Evolutionary conservation across 2,113 vertebrate species (phyloP).

Genomic region (Apus apus): DNA sequence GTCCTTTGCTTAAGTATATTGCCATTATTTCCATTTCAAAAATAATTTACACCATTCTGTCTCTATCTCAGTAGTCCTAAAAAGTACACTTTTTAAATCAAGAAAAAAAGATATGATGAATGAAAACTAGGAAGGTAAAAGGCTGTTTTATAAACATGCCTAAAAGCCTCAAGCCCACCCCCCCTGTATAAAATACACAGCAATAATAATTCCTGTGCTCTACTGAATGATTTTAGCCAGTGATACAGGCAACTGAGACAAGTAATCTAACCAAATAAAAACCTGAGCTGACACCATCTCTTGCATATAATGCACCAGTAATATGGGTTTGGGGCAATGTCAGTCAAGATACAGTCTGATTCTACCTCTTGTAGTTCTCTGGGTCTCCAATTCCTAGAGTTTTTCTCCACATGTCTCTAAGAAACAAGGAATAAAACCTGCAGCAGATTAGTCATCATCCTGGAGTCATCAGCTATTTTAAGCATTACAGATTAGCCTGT

Average conservation of each 20-base stretch:
- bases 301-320: background rate
- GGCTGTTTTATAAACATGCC: background rate
- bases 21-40: background rate
- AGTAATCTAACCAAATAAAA: background rate
- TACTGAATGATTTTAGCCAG: background rate
- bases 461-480: background rate
- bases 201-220: background rate
- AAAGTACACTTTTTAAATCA: background rate
- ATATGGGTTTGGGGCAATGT: background rate
- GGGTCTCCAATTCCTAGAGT: background rate
- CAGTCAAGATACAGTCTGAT: background rate
- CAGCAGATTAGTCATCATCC: background rate
- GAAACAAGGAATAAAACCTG: background rate
- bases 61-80: background rate
- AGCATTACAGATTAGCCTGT: background rate
- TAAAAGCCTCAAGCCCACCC: background rate
- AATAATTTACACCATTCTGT: background rate
- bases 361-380: background rate
- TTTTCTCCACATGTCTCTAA: background rate
- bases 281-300: background rate
- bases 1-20: background rate
- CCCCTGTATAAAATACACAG: background rate
- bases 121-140: background rate
- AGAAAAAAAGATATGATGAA: background rate
- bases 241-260: background rate